Evolutionary conservation across 2,888 invertebrate species (phyloP).

Genomic region (Tuta absoluta): DNA sequence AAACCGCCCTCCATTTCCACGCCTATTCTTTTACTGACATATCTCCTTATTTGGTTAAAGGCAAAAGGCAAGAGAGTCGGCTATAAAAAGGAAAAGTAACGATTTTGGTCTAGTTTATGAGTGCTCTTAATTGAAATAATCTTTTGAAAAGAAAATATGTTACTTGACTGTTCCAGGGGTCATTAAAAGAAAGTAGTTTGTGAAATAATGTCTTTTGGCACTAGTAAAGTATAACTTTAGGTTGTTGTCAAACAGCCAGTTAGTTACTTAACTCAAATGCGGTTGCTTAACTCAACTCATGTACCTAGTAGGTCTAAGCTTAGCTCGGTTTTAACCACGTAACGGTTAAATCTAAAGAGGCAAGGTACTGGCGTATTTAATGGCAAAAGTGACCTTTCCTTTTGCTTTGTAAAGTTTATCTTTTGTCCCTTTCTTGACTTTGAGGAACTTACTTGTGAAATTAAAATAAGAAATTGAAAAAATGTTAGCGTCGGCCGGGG

Average conservation of each 20-base stretch:
- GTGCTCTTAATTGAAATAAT: not conserved
- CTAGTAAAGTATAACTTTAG: too few species aligned
- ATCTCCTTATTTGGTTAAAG: not conserved
- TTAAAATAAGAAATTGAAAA: too few species aligned
- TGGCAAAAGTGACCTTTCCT: not conserved
- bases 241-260: not conserved
- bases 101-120: conserved; percentile 9
- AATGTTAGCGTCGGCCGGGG: too few species aligned
- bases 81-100: conserved; percentile 12
- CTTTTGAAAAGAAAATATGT: not conserved
- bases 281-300: not conserved
- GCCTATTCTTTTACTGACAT: not conserved
- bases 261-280: not conserved
- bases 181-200: not conserved
- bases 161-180: not conserved
- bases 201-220: too few species aligned
- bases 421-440: not conserved
- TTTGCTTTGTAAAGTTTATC: not conserved
- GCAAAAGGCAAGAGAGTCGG: not conserved
- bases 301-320: not conserved
- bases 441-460: too few species aligned
- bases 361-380: not conserved
- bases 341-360: not conserved
- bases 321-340: not conserved
- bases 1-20: too few species aligned